These are phyloP conservation scores for Himantopus leucocephalus DNA, from an alignment of 2,113 vertebrate genomes.

Conservation along the genomic window DNA sequence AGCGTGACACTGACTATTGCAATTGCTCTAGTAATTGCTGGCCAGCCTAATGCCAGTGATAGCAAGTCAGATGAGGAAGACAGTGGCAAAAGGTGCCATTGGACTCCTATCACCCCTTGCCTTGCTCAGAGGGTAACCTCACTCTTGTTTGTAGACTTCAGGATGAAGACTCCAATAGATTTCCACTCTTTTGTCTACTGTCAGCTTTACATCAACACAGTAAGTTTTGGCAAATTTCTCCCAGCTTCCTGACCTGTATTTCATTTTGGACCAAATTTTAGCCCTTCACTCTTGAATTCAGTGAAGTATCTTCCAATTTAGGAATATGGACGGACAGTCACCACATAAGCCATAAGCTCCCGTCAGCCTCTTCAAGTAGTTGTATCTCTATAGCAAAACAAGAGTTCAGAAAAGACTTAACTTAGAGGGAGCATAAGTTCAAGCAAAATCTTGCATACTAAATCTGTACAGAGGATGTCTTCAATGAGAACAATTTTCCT, in stretches of 20 bases:
- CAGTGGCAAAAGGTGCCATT: not conserved
- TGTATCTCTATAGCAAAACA: not conserved
- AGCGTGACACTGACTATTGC: not conserved
- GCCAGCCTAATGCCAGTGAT: not conserved
- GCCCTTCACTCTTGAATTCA: not conserved
- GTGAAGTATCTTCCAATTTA: not conserved
- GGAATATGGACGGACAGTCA: rapidly evolving
- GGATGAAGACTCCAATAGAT: not conserved
- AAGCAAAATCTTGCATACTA: not conserved
- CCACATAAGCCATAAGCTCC: rapidly evolving
- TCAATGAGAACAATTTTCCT: not conserved
- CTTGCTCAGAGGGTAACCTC: not conserved
- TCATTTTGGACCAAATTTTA: not conserved
- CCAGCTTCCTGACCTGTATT: not conserved
- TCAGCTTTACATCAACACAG: not conserved
- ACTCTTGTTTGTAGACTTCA: not conserved
- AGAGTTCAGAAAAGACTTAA: not conserved
- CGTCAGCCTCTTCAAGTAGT: not conserved
- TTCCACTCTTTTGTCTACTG: not conserved
- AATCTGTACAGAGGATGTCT: not conserved
- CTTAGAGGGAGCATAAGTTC: not conserved
- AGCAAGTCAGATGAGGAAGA: not conserved
- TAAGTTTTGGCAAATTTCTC: not conserved
- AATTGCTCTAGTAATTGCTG: not conserved
- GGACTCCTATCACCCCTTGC: not conserved